These are phyloP conservation scores for Phyllostomus discolor DNA, from an alignment of 2,113 vertebrate genomes.

Conservation along the genomic window DNA sequence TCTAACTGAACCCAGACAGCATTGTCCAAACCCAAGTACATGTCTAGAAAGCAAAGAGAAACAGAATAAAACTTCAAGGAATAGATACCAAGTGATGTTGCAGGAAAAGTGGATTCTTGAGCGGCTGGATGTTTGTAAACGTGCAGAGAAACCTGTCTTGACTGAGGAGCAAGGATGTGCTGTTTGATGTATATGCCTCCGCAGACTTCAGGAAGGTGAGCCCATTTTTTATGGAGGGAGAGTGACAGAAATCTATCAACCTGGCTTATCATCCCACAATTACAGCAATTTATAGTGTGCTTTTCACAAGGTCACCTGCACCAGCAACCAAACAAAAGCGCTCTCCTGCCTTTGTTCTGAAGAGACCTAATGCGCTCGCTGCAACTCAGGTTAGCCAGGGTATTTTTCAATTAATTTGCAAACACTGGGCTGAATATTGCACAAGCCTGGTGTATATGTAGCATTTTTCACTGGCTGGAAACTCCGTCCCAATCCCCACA, in stretches of 20 bases:
- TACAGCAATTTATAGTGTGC: conserved; percentile 65
- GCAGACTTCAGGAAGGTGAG: conserved; percentile 56
- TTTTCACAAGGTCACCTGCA: conserved; percentile 66
- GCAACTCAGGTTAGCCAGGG: conserved; percentile 12
- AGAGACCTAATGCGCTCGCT: background rate
- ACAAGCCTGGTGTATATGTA: background rate
- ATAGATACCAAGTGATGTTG: background rate
- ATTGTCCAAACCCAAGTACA: background rate
- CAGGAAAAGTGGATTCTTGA: background rate
- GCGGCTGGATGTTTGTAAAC: background rate
- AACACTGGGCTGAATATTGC: background rate
- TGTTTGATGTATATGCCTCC: conserved; percentile 49
- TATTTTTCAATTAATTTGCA: conserved; percentile 66
- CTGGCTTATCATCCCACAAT: conserved; percentile 64
- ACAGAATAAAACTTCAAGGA: background rate
- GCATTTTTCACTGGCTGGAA: conserved; percentile 23
- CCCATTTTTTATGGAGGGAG: conserved; percentile 57
- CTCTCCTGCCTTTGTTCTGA: conserved; percentile 36
- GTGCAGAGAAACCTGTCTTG: background rate
- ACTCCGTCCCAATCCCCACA: background rate
- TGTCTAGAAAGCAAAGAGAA: background rate
- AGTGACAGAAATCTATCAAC: conserved; percentile 74
- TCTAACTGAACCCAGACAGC: background rate
- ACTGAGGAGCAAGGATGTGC: background rate
- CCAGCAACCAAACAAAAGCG: conserved; percentile 50